Conservation (phyloP, 2,888 invertebrate genomes). For the Thecophora atra region DNA sequence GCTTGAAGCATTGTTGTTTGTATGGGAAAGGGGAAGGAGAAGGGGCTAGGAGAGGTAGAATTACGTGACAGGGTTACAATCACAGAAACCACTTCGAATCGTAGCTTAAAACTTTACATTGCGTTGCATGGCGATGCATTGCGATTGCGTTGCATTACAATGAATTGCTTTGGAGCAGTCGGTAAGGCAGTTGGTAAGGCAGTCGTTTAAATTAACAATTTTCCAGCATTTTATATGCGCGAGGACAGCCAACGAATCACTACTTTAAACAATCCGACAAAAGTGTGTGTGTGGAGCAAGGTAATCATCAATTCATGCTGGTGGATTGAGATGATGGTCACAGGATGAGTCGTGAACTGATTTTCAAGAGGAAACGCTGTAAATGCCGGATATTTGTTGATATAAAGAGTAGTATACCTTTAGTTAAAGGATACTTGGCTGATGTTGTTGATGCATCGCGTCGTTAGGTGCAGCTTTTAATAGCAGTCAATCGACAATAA, state of each 20-base stretch:
- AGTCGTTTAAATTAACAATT: neutral
- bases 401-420: too few relatives aligned
- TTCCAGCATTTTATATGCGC: conserved; percentile 20
- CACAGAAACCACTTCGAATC: neutral
- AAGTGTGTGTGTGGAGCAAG: neutral
- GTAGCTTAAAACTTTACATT: too few relatives aligned
- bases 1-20: neutral
- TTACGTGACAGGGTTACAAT: conserved; percentile 3
- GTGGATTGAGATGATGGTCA: too few relatives aligned
- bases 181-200: neutral
- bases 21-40: neutral
- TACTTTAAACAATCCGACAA: neutral
- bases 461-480: neutral
- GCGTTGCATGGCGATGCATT: too few relatives aligned
- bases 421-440: too few relatives aligned
- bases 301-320: neutral
- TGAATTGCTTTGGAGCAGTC: neutral
- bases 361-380: neutral
- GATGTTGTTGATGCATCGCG: neutral
- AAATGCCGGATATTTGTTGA: neutral
- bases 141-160: neutral
- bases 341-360: neutral
- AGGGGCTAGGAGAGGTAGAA: neutral
- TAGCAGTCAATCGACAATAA: neutral
- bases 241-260: neutral